These are phyloP conservation scores for Amphipyra tragopoginis DNA, from an alignment of 2,888 invertebrate species.

Conservation along the genomic window DNA sequence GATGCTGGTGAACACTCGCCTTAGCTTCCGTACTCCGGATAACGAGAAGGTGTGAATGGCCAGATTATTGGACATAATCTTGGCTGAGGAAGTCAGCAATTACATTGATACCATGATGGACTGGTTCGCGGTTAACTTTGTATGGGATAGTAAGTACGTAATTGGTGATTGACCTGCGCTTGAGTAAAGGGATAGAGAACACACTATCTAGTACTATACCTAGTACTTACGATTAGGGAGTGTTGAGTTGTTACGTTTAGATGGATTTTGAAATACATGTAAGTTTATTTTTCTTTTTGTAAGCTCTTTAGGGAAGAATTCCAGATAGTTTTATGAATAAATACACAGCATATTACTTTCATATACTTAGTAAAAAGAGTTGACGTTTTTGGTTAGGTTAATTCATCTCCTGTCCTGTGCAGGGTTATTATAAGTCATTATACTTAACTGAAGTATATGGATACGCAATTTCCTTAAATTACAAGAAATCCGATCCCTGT, in stretches of 20 bases:
- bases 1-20: background rate
- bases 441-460: too few species aligned
- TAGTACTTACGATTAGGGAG: constrained; percentile 6
- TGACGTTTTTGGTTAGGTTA: too few species aligned
- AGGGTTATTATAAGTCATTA: too few species aligned
- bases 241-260: background rate
- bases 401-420: too few species aligned
- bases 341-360: too few species aligned
- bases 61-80: constrained; percentile 38
- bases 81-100: constrained; percentile 90
- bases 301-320: too few species aligned
- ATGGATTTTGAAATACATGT: background rate
- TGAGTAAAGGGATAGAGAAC: constrained; percentile 26
- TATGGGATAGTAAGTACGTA: constrained; percentile 43
- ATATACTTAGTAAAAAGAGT: too few species aligned
- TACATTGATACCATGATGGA: constrained; percentile 42
- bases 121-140: constrained; percentile 29
- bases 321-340: too few species aligned
- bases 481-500: too few species aligned
- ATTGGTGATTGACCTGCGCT: constrained; percentile 41
- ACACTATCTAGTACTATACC: too few species aligned
- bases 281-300: too few species aligned
- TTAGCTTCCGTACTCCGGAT: constrained; percentile 24
- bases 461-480: too few species aligned
- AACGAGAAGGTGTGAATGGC: constrained; percentile 37